A percentile compares a stretch with the other conserved stretches of the same genome.
Conservation (phyloP, 1,140 invertebrate genomes). For the Ips nitidus region DNA sequence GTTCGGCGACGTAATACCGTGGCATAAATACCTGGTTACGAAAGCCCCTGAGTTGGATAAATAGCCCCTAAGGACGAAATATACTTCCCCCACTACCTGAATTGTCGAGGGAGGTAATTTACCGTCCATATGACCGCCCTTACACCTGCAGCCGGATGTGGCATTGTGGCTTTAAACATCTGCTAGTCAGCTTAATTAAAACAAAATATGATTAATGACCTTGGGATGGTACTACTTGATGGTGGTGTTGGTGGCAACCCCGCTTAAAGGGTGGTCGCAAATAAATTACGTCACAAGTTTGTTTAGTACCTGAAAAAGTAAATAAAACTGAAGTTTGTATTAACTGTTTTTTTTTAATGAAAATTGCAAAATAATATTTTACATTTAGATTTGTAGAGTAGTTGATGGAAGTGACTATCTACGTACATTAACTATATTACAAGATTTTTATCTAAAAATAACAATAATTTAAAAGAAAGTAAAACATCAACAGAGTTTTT, state of each 20-base stretch:
- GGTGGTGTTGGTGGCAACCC: neutral
- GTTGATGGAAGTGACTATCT: too few species aligned
- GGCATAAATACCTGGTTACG: too few species aligned
- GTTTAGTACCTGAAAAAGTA: neutral
- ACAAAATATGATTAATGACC: too few species aligned
- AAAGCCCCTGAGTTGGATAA: too few species aligned
- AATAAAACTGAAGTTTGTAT: conserved; percentile 8
- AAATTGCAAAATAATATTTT: conserved; percentile 47
- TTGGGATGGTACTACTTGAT: too few species aligned
- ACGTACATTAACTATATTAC: conserved; percentile 39
- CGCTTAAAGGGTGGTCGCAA: conserved; percentile 12
- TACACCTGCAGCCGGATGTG: conserved; percentile 16
- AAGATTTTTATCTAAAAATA: conserved; percentile 36
- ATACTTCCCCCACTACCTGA: neutral
- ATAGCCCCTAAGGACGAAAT: too few species aligned
- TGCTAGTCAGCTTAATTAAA: too few species aligned
- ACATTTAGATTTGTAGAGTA: conserved; percentile 36
- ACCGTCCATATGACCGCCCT: conserved; percentile 6
- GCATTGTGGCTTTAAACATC: neutral
- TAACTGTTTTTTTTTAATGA: conserved; percentile 35
- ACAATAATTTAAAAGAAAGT: conserved; percentile 43
- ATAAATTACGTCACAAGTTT: conserved; percentile 4
- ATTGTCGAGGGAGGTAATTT: conserved; percentile 5
- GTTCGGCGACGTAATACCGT: neutral
- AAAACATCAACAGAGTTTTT: conserved; percentile 41